Base-by-base conservation (phyloP, 2,113 vertebrate genomes). In the Microcebus griseorufus region DNA sequence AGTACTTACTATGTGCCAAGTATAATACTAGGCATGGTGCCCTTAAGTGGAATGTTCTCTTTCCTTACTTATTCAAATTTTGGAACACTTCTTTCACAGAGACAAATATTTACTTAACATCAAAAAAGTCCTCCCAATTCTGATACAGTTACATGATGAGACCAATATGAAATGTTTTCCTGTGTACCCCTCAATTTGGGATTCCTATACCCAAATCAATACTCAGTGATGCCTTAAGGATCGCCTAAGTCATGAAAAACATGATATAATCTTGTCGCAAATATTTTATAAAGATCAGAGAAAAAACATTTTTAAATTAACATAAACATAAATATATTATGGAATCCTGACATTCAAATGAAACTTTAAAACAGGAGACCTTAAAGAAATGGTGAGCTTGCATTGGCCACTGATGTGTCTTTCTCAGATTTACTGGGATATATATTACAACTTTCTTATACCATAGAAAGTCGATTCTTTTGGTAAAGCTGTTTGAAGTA, bases 301-400 rank as follows among this genome's bases (percentile, higher is more conserved):
- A 95, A 65, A 65, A 87, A 83, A 39, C 7, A 87, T 18, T 87
- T 76, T 80, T 32, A 84, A 91, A 53, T 80, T 34, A 95, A 93
- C 5, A 90, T 37, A 88, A 80, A 93, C 9, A 79, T 16, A 72
- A 82, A 85, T 27, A 23, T 16, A 75, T 45, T 62, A 73, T 14
- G 9, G 23, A 81, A 5, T 13, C 32, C 48, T 37, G 34, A 45
- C 22, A 83, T 4, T 89, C 32, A 73, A 5, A 72, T 67, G 9
- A 75, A 83, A 90, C 12, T 70, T 92, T 32, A n/a, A 82, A 94
- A 72, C 5, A 32, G 25, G 16, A 97, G 60, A 94, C 2, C 34
- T 92, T 76, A 58, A 82, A 82, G n/a, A 86, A 76, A 76, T 8
- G 16, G 45, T 73, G 39, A 89, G 20, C 48, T 86, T 76, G 20